Percentiles rank a stretch among this genome's conserved stretches.
phyloP scores from a whole-genome alignment of 2,113 vertebrate species.

The Platycercus adscitus region DNA sequence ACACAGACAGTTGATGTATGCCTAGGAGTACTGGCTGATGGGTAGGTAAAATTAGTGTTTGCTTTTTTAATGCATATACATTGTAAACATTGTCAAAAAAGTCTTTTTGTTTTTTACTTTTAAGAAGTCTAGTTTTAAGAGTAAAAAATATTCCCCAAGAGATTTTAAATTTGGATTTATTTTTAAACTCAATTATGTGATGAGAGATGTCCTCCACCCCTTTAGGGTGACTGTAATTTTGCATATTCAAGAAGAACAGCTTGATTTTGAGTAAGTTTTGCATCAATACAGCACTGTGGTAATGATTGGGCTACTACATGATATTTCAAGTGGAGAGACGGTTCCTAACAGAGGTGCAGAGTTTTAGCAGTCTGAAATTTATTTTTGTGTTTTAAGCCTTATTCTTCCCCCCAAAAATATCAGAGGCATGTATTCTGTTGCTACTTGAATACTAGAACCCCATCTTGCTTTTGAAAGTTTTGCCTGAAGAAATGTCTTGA shows the following conservation, averaged over 20 bases:
- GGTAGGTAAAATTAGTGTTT: neutral
- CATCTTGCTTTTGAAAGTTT: neutral
- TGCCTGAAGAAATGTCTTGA: neutral
- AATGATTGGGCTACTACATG: neutral
- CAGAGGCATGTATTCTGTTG: neutral
- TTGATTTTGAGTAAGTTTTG: neutral
- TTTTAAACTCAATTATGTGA: neutral
- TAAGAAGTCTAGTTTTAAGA: neutral
- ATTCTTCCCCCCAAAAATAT: accelerated
- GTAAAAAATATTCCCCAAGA: neutral
- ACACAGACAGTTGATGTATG: neutral
- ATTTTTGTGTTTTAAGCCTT: neutral
- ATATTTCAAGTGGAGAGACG: neutral
- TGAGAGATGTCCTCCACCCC: neutral
- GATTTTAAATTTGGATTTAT: neutral
- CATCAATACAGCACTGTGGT: neutral
- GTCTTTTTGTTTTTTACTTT: neutral
- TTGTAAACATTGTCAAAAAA: neutral
- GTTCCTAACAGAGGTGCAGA: neutral
- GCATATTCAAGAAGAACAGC: neutral
- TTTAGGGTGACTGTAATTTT: neutral
- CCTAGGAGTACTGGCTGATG: accelerated
- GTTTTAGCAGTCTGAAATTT: neutral
- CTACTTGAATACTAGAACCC: neutral
- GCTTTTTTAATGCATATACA: neutral